Conservation (phyloP, 1,140 invertebrate genomes). For the Drosophila nasuta region DNA sequence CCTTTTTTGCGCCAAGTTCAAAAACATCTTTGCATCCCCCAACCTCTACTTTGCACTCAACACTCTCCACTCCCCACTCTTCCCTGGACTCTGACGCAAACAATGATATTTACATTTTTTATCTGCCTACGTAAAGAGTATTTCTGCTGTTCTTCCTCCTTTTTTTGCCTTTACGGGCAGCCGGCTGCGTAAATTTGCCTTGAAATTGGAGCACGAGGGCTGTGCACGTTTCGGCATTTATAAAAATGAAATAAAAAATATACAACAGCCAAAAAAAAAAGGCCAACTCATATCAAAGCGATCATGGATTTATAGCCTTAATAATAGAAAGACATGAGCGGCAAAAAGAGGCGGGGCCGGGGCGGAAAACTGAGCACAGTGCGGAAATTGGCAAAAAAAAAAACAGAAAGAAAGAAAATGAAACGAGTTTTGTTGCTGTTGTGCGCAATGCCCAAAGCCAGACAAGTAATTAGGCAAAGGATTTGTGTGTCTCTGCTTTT, state of each 20-base stretch:
- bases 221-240: conserved; percentile 75
- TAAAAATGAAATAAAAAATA: conserved; percentile 68
- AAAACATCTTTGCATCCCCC: conserved; percentile 50
- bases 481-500: conserved; percentile 58
- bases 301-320: conserved; percentile 83
- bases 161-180: conserved; percentile 24
- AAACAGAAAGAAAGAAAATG: conserved; percentile 24
- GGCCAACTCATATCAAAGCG: conserved; percentile 76
- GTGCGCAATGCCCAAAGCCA: conserved; percentile 56
- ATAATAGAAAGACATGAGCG: conserved; percentile 60
- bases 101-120: conserved; percentile 83
- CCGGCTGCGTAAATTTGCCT: conserved; percentile 59
- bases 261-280: conserved; percentile 57
- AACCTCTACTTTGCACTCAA: conserved; percentile 8
- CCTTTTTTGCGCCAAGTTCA: conserved; percentile 68
- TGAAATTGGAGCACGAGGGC: conserved; percentile 70
- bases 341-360: background rate
- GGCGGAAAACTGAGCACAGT: conserved; percentile 5
- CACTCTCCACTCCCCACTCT: background rate
- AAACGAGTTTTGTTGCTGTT: conserved; percentile 28
- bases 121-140: conserved; percentile 58
- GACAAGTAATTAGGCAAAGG: conserved; percentile 81
- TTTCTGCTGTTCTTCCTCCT: conserved; percentile 31
- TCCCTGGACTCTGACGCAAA: conserved; percentile 66
- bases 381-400: conserved; percentile 51